phyloP scores from a whole-genome alignment of 1,140 invertebrate species.

The Halesus radiatus region DNA sequence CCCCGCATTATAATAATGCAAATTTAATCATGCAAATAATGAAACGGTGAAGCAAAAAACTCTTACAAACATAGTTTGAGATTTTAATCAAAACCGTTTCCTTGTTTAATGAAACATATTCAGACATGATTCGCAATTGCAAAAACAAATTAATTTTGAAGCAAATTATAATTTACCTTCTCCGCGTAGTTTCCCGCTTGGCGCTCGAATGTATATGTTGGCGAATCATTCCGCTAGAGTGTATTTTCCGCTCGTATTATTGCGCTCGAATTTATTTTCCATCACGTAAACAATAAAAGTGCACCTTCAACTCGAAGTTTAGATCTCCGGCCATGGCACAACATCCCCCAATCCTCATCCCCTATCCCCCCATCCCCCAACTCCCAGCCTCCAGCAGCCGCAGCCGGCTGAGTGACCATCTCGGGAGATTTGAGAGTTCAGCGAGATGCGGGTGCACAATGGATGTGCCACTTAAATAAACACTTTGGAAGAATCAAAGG shows the following conservation, averaged over 20 bases:
- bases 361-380: neutral
- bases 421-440: conserved; percentile 13
- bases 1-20: too few relatives aligned
- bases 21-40: too few relatives aligned
- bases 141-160: too few relatives aligned
- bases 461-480: neutral
- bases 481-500: neutral
- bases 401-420: neutral
- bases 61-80: too few relatives aligned
- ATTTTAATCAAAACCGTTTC: too few relatives aligned
- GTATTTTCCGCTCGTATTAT: neutral
- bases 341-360: neutral
- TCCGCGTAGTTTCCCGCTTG: too few relatives aligned
- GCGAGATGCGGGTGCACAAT: neutral
- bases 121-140: too few relatives aligned
- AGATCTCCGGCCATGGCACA: neutral
- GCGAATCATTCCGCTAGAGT: neutral
- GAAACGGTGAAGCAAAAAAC: too few relatives aligned
- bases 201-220: too few relatives aligned
- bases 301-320: conserved; percentile 5
- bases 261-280: neutral
- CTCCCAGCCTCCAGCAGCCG: neutral
- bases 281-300: conserved; percentile 24
- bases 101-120: too few relatives aligned
- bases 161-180: too few relatives aligned